phyloP scores from a whole-genome alignment of 2,113 vertebrate species.

The Phyllostomus hastatus region DNA sequence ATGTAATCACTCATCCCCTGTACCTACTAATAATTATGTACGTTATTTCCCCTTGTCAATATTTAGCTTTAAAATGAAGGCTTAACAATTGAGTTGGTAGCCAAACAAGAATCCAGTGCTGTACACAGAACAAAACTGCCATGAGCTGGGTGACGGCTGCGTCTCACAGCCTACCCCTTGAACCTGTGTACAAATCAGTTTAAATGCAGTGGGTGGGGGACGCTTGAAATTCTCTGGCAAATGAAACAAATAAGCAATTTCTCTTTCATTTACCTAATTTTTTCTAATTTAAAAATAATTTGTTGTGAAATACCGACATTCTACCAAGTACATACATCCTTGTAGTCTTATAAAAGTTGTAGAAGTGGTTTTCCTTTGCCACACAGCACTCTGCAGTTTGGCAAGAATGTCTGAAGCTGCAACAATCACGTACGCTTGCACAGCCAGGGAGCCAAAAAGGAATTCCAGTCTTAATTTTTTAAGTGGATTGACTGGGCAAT shows the following conservation, averaged over 20 bases:
- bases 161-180: neutral
- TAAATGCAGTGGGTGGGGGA: neutral
- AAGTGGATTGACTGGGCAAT: neutral
- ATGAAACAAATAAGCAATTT: slow-evolving; percentile 1
- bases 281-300: slow-evolving; percentile 3
- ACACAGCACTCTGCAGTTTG: neutral
- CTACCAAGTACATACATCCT: neutral
- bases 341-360: neutral
- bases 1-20: neutral
- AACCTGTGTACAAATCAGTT: neutral
- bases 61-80: slow-evolving; percentile 15
- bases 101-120: neutral
- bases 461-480: neutral
- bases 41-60: neutral
- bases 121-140: neutral
- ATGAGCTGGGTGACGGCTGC: neutral
- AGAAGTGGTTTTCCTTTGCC: neutral
- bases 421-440: neutral
- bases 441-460: neutral
- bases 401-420: neutral
- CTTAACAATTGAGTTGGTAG: neutral
- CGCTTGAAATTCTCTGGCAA: neutral
- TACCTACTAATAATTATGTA: neutral
- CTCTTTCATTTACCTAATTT: neutral
- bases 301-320: neutral